Conservation (phyloP, 23 tunicate genomes). For the Halocynthia roretzi region DNA sequence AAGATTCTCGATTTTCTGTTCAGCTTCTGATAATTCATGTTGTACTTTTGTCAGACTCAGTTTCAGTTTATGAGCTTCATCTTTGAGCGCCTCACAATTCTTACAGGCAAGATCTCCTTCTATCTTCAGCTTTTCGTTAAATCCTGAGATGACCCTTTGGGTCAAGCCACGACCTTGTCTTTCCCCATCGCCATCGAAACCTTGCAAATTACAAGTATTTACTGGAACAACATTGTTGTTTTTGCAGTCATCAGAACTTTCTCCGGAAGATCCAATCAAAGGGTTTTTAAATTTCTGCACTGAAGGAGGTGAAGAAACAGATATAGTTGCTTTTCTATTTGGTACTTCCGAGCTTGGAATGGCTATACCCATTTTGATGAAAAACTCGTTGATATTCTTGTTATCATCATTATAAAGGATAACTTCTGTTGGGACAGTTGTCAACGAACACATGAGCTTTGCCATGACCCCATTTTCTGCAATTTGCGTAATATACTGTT, state of each 20-base stretch:
- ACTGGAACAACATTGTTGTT: background rate
- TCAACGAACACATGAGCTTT: background rate
- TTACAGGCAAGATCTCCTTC: background rate
- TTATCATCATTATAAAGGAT: slow-evolving; percentile 5
- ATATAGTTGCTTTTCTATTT: background rate
- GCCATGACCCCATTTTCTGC: background rate
- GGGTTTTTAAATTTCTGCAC: slow-evolving; percentile 13
- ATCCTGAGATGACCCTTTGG: too few species aligned
- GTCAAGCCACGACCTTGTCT: background rate
- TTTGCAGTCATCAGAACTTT: background rate
- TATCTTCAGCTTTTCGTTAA: background rate
- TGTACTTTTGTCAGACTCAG: background rate
- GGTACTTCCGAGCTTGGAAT: background rate
- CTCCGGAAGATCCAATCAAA: background rate
- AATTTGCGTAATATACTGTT: background rate
- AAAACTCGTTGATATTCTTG: background rate
- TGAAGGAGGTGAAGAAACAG: slow-evolving; percentile 4
- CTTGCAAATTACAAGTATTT: background rate
- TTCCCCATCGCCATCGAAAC: background rate
- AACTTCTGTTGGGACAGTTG: background rate
- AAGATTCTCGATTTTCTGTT: background rate
- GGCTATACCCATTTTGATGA: slow-evolving; percentile 3
- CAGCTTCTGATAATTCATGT: background rate
- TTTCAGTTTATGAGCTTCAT: slow-evolving; percentile 1
- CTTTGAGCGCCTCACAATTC: background rate